Evolutionary conservation across 2,797 vertebrate genomes (phyloP), one percentile per base, ranked within the genome.

Genomic region (Tenualosa ilisha): DNA sequence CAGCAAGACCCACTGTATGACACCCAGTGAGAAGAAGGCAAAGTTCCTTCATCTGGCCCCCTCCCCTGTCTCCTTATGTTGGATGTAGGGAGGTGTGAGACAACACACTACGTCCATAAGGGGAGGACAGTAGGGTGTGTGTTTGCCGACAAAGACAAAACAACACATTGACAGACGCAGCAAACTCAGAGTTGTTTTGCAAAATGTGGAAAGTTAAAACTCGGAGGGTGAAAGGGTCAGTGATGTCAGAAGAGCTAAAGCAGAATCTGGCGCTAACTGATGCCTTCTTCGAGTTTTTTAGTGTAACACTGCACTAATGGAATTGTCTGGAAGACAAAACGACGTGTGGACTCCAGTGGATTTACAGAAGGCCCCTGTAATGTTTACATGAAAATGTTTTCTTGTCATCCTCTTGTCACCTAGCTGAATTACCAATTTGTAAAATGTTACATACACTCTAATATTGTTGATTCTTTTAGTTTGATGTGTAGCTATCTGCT

Each of bases 61-160:
- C 50, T 87, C 86, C 87, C 83, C 72, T 81, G 84, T 88, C 86
- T n/a, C 75, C 53, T 54, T 75, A 68, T 26, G 82, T 5, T 56
- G 85, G 84, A 89, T 85, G 49, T 50, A 26, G 53, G 88, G 89
- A 90, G 89, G 86, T 88, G 83, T 81, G 88, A 90, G 81, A 89
- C 63, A 53, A 86, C 82, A 83, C 15, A 46, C 89, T 87, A 83
- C 85, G 91, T 91, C 91, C 88, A 83, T 88, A 43, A 90, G 91
- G 91, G 86, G 91, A 89, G 87, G 89, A 91, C 89, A 88, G 85
- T 86, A 88, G 90, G 89, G 91, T 85, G 89, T 92, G 91, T 89
- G 82, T 90, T 75, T 90, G 85, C 84, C 61, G 88, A 84, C 89
- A 31, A 89, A 94, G 93, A 93, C 93, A 92, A 95, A 95, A 93